Percentiles rank a stretch among this genome's conserved stretches.
phyloP scores from a whole-genome alignment of 2,797 vertebrate species.

The Ctenochaetus hawaiiensis region DNA sequence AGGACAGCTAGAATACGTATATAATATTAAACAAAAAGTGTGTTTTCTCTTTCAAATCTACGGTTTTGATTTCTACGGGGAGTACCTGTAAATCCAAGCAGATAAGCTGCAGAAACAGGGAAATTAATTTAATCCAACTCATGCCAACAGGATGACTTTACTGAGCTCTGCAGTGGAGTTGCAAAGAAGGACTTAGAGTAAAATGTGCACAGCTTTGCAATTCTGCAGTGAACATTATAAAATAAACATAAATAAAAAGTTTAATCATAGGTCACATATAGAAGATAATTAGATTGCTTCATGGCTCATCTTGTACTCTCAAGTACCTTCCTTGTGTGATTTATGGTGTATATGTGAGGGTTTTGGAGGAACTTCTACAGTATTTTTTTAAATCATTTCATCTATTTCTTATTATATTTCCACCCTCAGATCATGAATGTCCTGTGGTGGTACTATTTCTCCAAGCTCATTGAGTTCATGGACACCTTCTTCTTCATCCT shows the following conservation, averaged over 20 bases:
- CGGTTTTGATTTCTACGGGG: constrained; percentile 41
- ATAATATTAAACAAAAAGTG: background rate
- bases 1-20: background rate
- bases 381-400: background rate
- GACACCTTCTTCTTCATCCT: constrained; percentile 99
- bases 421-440: constrained; percentile 88
- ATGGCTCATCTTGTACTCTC: constrained; percentile 25
- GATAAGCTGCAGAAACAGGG: constrained; percentile 62
- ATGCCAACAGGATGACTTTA: constrained; percentile 50
- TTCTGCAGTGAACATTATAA: constrained; percentile 49
- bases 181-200: constrained; percentile 45
- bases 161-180: constrained; percentile 39
- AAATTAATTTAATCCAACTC: constrained; percentile 65
- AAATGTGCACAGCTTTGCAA: constrained; percentile 56
- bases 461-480: constrained; percentile 98
- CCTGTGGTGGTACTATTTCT: constrained; percentile 99
- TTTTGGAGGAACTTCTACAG: background rate
- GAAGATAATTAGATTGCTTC: constrained; percentile 34
- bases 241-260: constrained; percentile 41
- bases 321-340: constrained; percentile 23
- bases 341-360: background rate
- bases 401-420: background rate
- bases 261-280: constrained; percentile 18
- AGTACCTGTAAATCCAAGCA: constrained; percentile 62
- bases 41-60: constrained; percentile 24